Evolutionary conservation across 2,888 invertebrate species (phyloP).

Genomic region (Cyaniris semiargus): DNA sequence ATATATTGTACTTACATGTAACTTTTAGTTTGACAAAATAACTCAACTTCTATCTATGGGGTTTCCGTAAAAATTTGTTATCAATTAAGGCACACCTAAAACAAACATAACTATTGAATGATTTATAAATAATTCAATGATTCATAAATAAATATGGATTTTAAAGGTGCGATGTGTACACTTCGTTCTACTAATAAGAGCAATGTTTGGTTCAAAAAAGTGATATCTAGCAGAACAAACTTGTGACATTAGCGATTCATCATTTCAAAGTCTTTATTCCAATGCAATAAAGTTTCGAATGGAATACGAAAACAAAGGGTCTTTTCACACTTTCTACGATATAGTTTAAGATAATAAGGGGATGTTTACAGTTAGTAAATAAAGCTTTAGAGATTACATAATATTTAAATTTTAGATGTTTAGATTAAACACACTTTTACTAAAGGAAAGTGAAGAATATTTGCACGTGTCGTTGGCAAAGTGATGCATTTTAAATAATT

Average conservation of each 20-base stretch:
- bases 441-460: constrained; percentile 46
- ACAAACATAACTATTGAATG: not conserved
- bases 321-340: constrained; percentile 26
- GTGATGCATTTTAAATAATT: not conserved
- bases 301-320: not conserved
- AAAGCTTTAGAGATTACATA: constrained; percentile 8
- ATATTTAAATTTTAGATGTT: no score
- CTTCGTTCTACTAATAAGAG: not conserved
- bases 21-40: no score
- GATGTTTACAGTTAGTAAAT: constrained; percentile 4
- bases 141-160: no score
- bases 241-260: constrained; percentile 3
- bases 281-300: not conserved
- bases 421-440: constrained; percentile 43
- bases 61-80: not conserved
- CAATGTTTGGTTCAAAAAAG: constrained; percentile 19
- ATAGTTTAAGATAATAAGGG: constrained; percentile 29
- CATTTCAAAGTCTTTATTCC: not conserved
- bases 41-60: no score
- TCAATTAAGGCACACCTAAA: not conserved
- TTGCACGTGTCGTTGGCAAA: no score
- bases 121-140: no score
- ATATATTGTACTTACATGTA: no score
- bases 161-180: not conserved
- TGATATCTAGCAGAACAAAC: constrained; percentile 5